Evolutionary conservation across 1,140 invertebrate genomes (phyloP).

Genomic region (Campoletis sonorensis): DNA sequence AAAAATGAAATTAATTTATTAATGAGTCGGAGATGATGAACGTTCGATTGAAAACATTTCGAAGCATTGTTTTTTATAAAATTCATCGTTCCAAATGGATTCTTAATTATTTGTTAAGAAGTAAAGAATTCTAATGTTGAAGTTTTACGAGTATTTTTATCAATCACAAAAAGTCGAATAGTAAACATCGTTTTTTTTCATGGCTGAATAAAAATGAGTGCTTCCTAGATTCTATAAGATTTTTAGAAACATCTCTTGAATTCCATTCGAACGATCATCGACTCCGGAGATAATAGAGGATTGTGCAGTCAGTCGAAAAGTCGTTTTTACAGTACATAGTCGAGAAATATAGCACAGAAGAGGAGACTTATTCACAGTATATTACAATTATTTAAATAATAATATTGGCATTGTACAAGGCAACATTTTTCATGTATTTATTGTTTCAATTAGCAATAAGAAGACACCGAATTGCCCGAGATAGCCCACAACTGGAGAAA

Average conservation of each 20-base stretch:
- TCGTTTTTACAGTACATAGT: slow-evolving; percentile 22
- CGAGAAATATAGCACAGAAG: slow-evolving; percentile 48
- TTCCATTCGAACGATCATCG: slow-evolving; percentile 14
- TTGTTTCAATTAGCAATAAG: neutral
- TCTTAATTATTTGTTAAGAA: neutral
- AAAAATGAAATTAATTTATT: neutral
- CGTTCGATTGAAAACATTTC: neutral
- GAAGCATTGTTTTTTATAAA: neutral
- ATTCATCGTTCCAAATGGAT: neutral
- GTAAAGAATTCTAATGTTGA: too few relatives aligned
- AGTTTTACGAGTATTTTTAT: too few relatives aligned
- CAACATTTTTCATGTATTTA: neutral
- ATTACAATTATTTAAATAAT: slow-evolving; percentile 15
- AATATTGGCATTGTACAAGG: slow-evolving; percentile 49
- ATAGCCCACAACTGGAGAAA: neutral
- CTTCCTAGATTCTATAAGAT: too few relatives aligned
- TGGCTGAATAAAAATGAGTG: too few relatives aligned
- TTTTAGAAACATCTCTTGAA: neutral
- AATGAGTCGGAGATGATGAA: neutral
- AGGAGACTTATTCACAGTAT: slow-evolving; percentile 41
- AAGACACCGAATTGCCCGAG: neutral
- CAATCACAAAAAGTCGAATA: too few relatives aligned
- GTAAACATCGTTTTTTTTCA: too few relatives aligned
- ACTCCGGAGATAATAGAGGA: neutral
- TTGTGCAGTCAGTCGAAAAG: slow-evolving; percentile 41